Evolutionary conservation across 2,113 vertebrate genomes (phyloP).

Genomic region (Grammomys surdaster): DNA sequence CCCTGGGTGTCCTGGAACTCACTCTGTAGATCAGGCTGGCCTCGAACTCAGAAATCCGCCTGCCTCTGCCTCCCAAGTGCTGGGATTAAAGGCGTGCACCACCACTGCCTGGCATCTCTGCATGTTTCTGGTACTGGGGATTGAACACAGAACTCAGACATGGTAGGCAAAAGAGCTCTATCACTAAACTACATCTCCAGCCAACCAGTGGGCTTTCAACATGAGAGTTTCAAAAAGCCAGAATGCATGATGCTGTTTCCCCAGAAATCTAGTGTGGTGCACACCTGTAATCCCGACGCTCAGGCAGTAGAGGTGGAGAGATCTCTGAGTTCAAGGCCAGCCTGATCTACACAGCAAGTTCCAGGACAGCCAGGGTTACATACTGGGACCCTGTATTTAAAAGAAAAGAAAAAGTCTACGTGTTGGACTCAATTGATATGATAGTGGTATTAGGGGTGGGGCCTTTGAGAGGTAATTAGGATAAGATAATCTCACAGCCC

Average conservation of each 20-base stretch:
- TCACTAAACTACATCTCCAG: neutral
- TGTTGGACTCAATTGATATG: neutral
- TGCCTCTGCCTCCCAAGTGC: too few relatives aligned
- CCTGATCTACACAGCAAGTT: neutral
- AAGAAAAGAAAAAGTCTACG: neutral
- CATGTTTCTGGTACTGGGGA: neutral
- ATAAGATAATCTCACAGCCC: neutral
- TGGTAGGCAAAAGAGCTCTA: neutral
- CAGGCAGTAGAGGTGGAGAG: neutral
- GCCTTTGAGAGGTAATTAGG: neutral
- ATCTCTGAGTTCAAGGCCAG: neutral
- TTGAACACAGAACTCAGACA: neutral
- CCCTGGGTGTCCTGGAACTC: too few relatives aligned
- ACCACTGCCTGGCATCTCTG: neutral
- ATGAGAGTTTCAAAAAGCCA: neutral
- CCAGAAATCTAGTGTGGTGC: neutral
- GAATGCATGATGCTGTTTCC: neutral
- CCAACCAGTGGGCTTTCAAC: neutral
- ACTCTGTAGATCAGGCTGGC: too few relatives aligned
- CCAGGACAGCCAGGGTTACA: neutral
- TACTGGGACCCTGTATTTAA: neutral
- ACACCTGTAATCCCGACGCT: neutral
- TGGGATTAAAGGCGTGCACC: too few relatives aligned
- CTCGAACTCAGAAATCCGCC: too few relatives aligned
- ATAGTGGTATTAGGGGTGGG: neutral